Conservation (phyloP, 1,140 invertebrate species). For the Cardiocondyla obscurior region DNA sequence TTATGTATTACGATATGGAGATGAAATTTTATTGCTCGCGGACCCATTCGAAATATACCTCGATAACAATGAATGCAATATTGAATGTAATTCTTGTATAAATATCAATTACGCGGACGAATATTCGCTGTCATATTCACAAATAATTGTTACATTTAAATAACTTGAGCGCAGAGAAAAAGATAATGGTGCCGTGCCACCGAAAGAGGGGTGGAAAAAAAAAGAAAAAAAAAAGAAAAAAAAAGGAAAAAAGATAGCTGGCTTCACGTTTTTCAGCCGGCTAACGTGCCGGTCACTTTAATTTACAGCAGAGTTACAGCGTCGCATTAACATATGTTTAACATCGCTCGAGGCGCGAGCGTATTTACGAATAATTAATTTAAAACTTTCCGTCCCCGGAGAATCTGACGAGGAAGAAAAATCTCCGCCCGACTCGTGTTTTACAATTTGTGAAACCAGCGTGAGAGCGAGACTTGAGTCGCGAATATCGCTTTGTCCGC, state of each 20-base stretch:
- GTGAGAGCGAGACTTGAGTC: background rate
- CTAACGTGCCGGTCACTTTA: background rate
- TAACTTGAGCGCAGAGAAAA: background rate
- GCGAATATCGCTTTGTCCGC: background rate
- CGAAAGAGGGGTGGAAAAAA: too few species aligned
- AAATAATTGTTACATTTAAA: conserved; percentile 7
- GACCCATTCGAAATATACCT: background rate
- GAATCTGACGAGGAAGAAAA: background rate
- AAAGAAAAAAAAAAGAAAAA: too few species aligned
- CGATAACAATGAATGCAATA: conserved; percentile 15
- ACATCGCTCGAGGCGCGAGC: background rate
- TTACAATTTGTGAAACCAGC: background rate
- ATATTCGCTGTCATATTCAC: background rate
- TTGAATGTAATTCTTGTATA: conserved; percentile 7
- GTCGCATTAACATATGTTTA: background rate
- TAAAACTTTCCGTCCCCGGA: background rate
- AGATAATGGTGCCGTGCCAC: background rate
- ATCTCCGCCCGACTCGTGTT: background rate
- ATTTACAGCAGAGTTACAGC: background rate
- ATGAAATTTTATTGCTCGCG: conserved; percentile 21
- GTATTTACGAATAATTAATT: conserved; percentile 7
- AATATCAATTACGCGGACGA: conserved; percentile 4
- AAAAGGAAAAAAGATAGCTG: background rate
- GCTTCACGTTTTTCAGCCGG: background rate
- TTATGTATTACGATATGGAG: conserved; percentile 13